Conservation (phyloP, 2,888 invertebrate genomes). For the Eledona agricola region DNA sequence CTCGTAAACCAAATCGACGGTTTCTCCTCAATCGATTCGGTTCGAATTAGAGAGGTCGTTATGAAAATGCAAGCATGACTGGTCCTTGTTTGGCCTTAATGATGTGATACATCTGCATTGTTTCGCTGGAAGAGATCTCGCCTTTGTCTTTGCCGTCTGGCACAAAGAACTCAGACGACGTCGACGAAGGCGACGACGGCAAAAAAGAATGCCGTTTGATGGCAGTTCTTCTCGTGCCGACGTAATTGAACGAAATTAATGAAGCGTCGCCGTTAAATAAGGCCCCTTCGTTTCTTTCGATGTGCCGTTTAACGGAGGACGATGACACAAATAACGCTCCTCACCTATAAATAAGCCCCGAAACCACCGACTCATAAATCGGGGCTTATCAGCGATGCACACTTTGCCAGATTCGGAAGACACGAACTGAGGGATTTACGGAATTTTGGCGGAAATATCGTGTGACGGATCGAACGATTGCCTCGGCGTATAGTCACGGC, state of each 20-base stretch:
- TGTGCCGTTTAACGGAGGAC: slow-evolving; percentile 11
- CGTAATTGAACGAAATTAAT: slow-evolving; percentile 37
- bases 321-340: slow-evolving; percentile 21
- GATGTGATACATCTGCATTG: slow-evolving; percentile 28
- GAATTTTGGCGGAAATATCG: slow-evolving; percentile 10
- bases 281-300: slow-evolving; percentile 25
- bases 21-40: slow-evolving; percentile 49
- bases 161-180: slow-evolving; percentile 25
- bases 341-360: slow-evolving; percentile 23
- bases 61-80: slow-evolving; percentile 24
- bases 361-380: slow-evolving; percentile 24
- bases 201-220: slow-evolving; percentile 31
- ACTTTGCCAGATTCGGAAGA: slow-evolving; percentile 14
- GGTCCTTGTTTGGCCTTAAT: slow-evolving; percentile 19
- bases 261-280: slow-evolving; percentile 35
- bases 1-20: slow-evolving; percentile 51
- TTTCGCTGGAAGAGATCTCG: slow-evolving; percentile 8
- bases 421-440: slow-evolving; percentile 16
- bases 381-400: slow-evolving; percentile 27
- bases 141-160: slow-evolving; percentile 20
- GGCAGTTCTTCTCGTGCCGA: slow-evolving; percentile 24
- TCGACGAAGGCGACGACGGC: too few relatives aligned
- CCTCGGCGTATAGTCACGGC: too few relatives aligned
- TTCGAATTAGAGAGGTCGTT: slow-evolving; percentile 27
- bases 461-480: too few relatives aligned